Evolutionary conservation across 2,888 invertebrate genomes (phyloP).

Genomic region (Lamellibrachia satsuma): DNA sequence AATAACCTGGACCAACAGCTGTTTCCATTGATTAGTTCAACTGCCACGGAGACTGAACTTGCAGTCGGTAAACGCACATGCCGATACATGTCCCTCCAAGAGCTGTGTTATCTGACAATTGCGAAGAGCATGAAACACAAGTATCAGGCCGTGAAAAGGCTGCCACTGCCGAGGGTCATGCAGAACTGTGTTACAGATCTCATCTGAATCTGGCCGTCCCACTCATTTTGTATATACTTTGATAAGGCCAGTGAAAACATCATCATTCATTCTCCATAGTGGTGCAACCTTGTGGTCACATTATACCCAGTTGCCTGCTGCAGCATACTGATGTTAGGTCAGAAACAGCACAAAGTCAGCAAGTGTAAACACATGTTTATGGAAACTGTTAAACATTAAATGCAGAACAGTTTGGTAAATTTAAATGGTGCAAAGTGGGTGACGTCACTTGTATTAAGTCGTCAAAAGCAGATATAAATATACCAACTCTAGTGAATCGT

Average conservation of each 20-base stretch:
- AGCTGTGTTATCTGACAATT: conserved; percentile 48
- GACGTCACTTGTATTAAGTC: background rate
- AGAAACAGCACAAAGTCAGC: background rate
- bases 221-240: background rate
- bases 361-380: background rate
- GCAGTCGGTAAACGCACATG: conserved; percentile 47
- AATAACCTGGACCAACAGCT: conserved; percentile 39
- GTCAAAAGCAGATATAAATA: background rate
- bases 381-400: background rate
- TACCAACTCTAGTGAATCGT: background rate
- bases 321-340: background rate
- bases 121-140: conserved; percentile 39
- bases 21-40: conserved; percentile 54
- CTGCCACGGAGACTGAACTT: conserved; percentile 52
- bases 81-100: conserved; percentile 48
- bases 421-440: background rate
- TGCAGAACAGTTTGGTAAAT: background rate
- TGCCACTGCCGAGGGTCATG: conserved; percentile 51
- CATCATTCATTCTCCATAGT: conserved; percentile 10
- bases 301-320: background rate
- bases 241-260: background rate
- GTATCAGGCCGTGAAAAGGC: conserved; percentile 41
- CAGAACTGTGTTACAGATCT: conserved; percentile 37
- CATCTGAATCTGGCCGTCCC: background rate
- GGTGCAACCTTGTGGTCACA: no score